phyloP scores from a whole-genome alignment of 1,140 invertebrate genomes.

The Zaprionus lachaisei region DNA sequence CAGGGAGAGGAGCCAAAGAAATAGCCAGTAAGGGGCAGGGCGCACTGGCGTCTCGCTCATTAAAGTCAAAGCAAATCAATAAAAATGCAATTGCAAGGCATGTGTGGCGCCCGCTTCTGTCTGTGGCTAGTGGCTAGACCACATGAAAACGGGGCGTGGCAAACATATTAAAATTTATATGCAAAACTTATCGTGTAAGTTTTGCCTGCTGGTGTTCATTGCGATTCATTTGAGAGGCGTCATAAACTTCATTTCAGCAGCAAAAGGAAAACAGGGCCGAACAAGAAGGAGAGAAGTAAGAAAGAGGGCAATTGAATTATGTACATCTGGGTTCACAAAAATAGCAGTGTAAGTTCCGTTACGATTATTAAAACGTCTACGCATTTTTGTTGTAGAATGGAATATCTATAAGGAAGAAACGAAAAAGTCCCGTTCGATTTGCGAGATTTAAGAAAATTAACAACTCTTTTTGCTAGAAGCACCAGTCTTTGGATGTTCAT shows the following conservation, averaged over 20 bases:
- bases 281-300: constrained; percentile 3
- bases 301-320: constrained; percentile 39
- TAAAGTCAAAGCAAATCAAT: constrained; percentile 51
- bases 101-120: constrained; percentile 1
- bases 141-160: not conserved
- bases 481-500: too few species aligned
- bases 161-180: constrained; percentile 46
- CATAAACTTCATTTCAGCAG: constrained; percentile 43
- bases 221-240: constrained; percentile 42
- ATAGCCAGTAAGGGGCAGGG: not conserved
- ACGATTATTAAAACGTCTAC: too few species aligned
- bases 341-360: too few species aligned
- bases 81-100: constrained; percentile 45
- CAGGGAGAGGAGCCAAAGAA: not conserved
- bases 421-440: too few species aligned
- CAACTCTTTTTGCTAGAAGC: too few species aligned
- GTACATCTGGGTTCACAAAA: too few species aligned
- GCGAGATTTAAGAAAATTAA: too few species aligned
- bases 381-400: too few species aligned
- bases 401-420: too few species aligned
- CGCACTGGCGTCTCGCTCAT: constrained; percentile 4
- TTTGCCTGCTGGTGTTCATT: constrained; percentile 16
- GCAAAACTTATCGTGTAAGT: constrained; percentile 50
- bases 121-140: not conserved
- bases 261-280: constrained; percentile 4